These are phyloP conservation scores for Drosophila pallidifrons DNA, from an alignment of 1,140 invertebrate genomes.

Conservation along the genomic window DNA sequence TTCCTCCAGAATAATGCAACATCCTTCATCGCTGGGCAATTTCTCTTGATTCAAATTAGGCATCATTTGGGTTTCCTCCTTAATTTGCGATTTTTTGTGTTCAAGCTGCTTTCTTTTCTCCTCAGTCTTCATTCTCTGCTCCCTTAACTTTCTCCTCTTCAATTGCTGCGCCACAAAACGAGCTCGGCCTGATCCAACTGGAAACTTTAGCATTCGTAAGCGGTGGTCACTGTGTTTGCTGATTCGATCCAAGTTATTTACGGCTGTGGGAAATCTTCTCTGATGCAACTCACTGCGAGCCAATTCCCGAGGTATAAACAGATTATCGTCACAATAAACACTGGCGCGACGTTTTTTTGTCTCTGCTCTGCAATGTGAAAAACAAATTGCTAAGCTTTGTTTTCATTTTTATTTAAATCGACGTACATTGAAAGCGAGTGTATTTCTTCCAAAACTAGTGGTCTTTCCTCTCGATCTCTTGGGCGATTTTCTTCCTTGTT, in stretches of 20 bases:
- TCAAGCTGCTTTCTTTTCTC: not conserved
- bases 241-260: slow-evolving; percentile 30
- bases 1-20: slow-evolving; percentile 34
- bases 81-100: not conserved
- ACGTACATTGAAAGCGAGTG: slow-evolving; percentile 64
- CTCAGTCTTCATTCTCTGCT: not conserved
- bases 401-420: not conserved
- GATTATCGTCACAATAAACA: slow-evolving; percentile 52
- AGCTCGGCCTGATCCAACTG: slow-evolving; percentile 56
- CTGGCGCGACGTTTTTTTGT: slow-evolving; percentile 69
- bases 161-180: slow-evolving; percentile 56
- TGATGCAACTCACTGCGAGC: slow-evolving; percentile 56
- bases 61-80: slow-evolving; percentile 36
- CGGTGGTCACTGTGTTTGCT: slow-evolving; percentile 41
- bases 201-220: slow-evolving; percentile 65
- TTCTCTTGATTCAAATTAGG: slow-evolving; percentile 18
- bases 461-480: slow-evolving; percentile 46
- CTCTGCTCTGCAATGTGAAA: slow-evolving; percentile 49
- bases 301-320: slow-evolving; percentile 69
- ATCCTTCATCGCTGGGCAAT: slow-evolving; percentile 46
- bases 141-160: slow-evolving; percentile 17
- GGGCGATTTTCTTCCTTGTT: not conserved
- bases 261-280: slow-evolving; percentile 9
- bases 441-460: slow-evolving; percentile 56
- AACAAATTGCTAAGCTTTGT: not conserved